Evolutionary conservation across 2,113 vertebrate genomes (phyloP), one percentile per base, ranked within the genome.

Genomic region (Naja naja): DNA sequence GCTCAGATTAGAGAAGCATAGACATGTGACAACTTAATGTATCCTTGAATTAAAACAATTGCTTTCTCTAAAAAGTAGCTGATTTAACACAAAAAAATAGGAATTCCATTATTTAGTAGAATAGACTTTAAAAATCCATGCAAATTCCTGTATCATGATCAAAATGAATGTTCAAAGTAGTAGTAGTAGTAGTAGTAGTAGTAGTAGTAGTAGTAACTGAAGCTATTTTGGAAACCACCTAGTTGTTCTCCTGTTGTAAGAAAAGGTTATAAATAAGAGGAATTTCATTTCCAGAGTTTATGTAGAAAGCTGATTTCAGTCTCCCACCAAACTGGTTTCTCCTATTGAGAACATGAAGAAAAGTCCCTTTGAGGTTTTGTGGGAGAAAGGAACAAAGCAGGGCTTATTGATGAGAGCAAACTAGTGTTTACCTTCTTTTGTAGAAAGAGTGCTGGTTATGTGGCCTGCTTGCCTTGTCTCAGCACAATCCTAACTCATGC

Each of bases 271-370:
- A 34, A 54, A 74, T 55, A 92, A 56, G 53, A 5, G 25, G 90
- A 45, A 88, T n/a, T 81, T 55, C 39, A 39, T 49, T 88, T 91
- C 39, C 47, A 81, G 27, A 55, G 34, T 60, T 22, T 86, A 90
- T 53, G 54, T 90, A 86, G 60, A 22, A 0, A 87, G 92, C 94
- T 56, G 93, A 92, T 60, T 95, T 95, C 93, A 94, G 95, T 96
- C 95, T 92, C 22, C 94, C 4, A 0, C 96, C 93, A 93, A 93
- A 93, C 95, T 90, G 92, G 95, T 92, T 0, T 58, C 43, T 91
- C 93, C 95, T 89, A 69, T 91, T 93, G 92, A 88, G 85, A 91
- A 93, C 30, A 86, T 27, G 34, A 69, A 47, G 69, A 91, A 85
- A 55, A 56, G 87, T 60, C 43, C 74, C 89, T 0, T 20, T 94